Conservation (phyloP, 2,797 vertebrate species). For the Peromyscus aztecus region DNA sequence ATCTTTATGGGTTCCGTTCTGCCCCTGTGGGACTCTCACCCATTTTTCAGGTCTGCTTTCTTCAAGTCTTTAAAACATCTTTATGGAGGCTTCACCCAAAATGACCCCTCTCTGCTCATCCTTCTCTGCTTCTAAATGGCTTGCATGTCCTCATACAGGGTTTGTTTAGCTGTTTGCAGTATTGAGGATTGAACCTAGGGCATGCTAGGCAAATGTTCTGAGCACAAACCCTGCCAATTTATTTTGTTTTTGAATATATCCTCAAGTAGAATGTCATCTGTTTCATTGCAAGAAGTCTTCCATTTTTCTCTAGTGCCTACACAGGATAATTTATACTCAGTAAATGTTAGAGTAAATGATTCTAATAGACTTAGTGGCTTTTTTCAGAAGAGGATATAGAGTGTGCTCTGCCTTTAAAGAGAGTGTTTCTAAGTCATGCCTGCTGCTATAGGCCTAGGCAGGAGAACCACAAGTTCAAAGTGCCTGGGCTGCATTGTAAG, state of each 20-base stretch:
- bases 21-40: background rate
- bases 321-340: background rate
- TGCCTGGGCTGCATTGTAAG: background rate
- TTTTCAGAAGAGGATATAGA: background rate
- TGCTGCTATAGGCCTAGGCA: background rate
- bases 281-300: background rate
- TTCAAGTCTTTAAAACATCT: background rate
- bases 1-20: background rate
- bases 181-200: no score
- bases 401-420: background rate
- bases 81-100: background rate
- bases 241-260: slow-evolving; percentile 1
- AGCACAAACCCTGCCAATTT: background rate
- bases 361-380: no score
- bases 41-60: background rate
- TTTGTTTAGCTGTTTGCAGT: no score
- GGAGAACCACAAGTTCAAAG: background rate
- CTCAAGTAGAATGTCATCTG: slow-evolving; percentile 14
- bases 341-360: slow-evolving; percentile 10
- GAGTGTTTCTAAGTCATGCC: background rate
- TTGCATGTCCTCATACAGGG: slow-evolving; percentile 1
- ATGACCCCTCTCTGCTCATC: background rate
- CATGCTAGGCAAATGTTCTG: background rate
- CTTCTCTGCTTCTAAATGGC: background rate
- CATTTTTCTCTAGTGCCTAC: background rate